Evolutionary conservation across 2,888 invertebrate genomes (phyloP), one percentile per base, ranked within the genome.

Genomic region (Craniophora ligustri): DNA sequence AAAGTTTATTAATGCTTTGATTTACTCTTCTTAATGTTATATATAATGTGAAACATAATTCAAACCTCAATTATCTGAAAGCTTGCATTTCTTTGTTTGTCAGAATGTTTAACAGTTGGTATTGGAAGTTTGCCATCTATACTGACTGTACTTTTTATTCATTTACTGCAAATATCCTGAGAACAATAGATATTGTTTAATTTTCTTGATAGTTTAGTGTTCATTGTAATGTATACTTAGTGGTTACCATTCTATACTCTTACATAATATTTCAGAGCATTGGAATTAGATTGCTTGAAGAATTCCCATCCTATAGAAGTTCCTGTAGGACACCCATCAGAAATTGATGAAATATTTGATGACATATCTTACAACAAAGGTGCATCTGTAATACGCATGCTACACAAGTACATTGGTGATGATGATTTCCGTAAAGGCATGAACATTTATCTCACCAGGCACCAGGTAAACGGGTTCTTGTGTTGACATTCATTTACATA

Each of bases 321-420:
- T 44, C 97, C 98, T 10, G 98, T 99, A 0, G 97, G 97, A 0
- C 97, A 98, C 91, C 99, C 99, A 0, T 96, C 97, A 6, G 99
- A 99, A 89, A 97, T 99, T 54, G 98, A 98, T 89, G 99, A 99
- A 88, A 99, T 99, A 72, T 99, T 99, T 92, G 99, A 99, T 92
- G 97, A 97, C 75, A 99, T 99, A 76, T 98, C 99, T 26, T 99
- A 99, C 89, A 97, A 97, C 81, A 99, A 99, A 87, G 99, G 98
- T 3, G 98, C 98, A 1, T 98, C 98, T 42, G 97, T 98, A 5
- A 98, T 99, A 63, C 94, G 99, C 65, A 99, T 99, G 99, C 91
- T 99, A 63, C 98, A 98, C 83, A 95, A 96, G 79, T 99, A 97
- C 80, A 97, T 99, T 79, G 99, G 99, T 10, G 98, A 98, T 88